A percentile compares a stretch with the other conserved stretches of the same genome.
Conservation (phyloP, 2,797 vertebrate genomes). For the Jordanella pulchra region DNA sequence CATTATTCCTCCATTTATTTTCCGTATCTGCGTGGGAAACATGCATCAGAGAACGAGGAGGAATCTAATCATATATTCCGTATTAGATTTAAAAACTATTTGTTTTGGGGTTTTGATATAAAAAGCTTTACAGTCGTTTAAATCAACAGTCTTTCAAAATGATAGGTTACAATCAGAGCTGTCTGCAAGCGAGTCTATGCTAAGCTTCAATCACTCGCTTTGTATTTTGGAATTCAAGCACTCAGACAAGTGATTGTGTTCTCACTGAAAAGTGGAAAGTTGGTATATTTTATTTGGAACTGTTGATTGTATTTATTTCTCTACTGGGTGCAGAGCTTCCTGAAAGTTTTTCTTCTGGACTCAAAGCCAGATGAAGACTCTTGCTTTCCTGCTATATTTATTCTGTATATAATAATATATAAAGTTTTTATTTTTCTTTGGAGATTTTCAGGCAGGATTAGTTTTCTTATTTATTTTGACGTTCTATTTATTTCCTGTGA, state of each 20-base stretch:
- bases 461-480: too few species aligned
- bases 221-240: conserved; percentile 1
- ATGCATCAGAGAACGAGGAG: neutral
- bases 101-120: neutral
- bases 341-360: neutral
- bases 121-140: neutral
- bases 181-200: neutral
- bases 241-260: neutral
- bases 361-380: neutral
- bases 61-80: neutral
- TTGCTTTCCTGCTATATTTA: neutral
- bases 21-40: neutral
- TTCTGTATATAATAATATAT: too few species aligned
- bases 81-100: neutral
- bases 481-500: too few species aligned
- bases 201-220: neutral
- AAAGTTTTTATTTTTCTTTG: too few species aligned
- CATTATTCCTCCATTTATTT: neutral
- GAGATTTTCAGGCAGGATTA: too few species aligned
- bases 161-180: neutral
- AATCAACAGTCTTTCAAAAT: neutral
- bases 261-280: neutral
- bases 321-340: neutral
- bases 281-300: neutral
- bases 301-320: neutral